Evolutionary conservation across 2,113 vertebrate genomes (phyloP).

Genomic region (Ctenodactylus gundi): DNA sequence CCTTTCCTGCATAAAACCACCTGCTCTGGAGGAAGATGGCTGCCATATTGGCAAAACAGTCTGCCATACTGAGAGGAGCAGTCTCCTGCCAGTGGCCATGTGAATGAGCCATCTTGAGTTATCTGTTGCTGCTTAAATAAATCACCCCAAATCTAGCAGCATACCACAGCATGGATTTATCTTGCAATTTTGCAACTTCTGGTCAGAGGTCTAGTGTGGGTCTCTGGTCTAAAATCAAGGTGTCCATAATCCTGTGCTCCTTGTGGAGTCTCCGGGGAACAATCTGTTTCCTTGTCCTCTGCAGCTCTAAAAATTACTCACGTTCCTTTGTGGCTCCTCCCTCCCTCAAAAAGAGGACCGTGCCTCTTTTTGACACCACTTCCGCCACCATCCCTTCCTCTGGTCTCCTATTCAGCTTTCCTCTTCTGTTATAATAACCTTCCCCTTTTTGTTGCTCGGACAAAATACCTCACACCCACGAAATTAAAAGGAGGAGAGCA

Average conservation of each 20-base stretch:
- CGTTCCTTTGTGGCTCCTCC: neutral
- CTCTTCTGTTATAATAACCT: neutral
- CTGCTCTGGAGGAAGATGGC: neutral
- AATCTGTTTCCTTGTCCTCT: neutral
- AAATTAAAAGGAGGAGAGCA: too few species aligned
- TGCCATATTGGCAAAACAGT: rapidly evolving
- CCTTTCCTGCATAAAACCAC: neutral
- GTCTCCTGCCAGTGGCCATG: neutral
- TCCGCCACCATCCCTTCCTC: neutral
- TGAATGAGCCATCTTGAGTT: neutral
- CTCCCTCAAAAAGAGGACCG: neutral
- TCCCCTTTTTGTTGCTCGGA: rapidly evolving
- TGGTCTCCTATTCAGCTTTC: neutral
- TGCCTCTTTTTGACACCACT: neutral
- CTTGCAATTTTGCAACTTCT: neutral
- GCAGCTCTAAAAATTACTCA: neutral
- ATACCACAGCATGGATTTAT: neutral
- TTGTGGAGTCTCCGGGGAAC: neutral
- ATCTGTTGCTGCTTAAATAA: neutral
- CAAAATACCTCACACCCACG: too few species aligned
- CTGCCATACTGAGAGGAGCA: rapidly evolving
- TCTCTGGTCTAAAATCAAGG: neutral
- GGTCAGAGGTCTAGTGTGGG: neutral
- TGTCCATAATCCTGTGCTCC: too few species aligned
- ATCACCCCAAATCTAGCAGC: neutral